A percentile compares a stretch with the other conserved stretches of the same genome.
phyloP scores from a whole-genome alignment of 1,140 invertebrate genomes.

The Pantala flavescens region DNA sequence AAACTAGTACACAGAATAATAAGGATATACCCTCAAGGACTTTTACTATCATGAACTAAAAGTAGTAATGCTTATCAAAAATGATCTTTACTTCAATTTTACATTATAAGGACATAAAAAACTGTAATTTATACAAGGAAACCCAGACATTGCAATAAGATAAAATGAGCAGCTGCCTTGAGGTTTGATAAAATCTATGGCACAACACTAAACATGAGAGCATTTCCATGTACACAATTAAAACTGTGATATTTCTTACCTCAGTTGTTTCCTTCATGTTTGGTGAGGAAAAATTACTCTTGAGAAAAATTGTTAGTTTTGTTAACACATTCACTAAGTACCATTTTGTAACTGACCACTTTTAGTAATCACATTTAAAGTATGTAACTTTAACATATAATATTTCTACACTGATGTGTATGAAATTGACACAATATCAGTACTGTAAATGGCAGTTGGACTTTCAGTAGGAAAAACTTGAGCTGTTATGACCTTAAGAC shows the following conservation, averaged over 20 bases:
- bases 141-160: background rate
- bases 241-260: background rate
- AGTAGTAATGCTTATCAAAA: background rate
- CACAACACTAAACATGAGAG: background rate
- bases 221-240: background rate
- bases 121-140: slow-evolving; percentile 6
- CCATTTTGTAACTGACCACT: background rate
- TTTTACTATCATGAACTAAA: background rate
- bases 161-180: slow-evolving; percentile 9
- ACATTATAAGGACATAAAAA: background rate
- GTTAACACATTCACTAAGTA: background rate
- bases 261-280: background rate
- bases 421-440: slow-evolving; percentile 7
- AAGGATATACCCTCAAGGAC: background rate
- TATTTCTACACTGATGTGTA: background rate
- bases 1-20: too few species aligned
- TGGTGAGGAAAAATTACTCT: background rate
- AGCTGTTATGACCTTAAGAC: slow-evolving; percentile 1
- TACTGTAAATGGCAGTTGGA: slow-evolving; percentile 1
- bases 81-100: slow-evolving; percentile 2
- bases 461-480: slow-evolving; percentile 7
- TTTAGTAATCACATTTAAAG: background rate
- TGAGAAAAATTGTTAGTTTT: background rate
- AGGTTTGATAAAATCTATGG: background rate
- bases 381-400: background rate